These are phyloP conservation scores for Styela plicata DNA, from an alignment of 23 tunicate genomes.

Conservation along the genomic window DNA sequence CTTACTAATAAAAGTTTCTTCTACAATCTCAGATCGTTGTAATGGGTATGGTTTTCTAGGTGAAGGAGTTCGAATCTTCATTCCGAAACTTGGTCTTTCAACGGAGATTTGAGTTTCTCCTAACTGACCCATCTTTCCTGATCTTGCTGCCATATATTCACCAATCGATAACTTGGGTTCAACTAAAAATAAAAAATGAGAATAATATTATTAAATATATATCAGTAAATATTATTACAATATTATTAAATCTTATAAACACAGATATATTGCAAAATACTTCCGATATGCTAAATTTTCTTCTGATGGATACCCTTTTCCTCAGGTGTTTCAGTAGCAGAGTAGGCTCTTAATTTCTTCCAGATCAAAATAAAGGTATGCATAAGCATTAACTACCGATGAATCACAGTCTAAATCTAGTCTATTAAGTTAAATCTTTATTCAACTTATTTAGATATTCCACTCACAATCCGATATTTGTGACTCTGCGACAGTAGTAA, in stretches of 20 bases:
- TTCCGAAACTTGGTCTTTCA: slow-evolving; percentile 84
- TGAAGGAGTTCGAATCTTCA: slow-evolving; percentile 63
- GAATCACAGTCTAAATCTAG: too few relatives aligned
- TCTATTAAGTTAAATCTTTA: too few relatives aligned
- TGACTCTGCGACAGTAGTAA: slow-evolving; percentile 25
- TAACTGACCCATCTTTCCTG: slow-evolving; percentile 65
- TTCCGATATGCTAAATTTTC: too few relatives aligned
- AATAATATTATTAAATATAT: background rate
- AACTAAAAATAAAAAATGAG: background rate
- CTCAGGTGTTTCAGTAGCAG: too few relatives aligned
- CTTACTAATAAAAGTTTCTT: slow-evolving; percentile 13
- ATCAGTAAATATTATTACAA: too few relatives aligned
- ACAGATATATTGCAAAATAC: too few relatives aligned
- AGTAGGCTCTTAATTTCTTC: too few relatives aligned
- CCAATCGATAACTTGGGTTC: slow-evolving; percentile 74
- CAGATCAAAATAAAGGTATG: too few relatives aligned
- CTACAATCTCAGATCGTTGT: background rate
- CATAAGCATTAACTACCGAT: too few relatives aligned
- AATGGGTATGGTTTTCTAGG: slow-evolving; percentile 49
- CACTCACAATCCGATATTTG: background rate
- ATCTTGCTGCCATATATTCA: slow-evolving; percentile 69
- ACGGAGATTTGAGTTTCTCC: background rate
- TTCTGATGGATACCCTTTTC: too few relatives aligned
- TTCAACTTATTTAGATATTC: too few relatives aligned
- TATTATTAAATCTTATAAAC: too few relatives aligned